phyloP scores from a whole-genome alignment of 2,797 vertebrate species.

The Danio jaintianensis region DNA sequence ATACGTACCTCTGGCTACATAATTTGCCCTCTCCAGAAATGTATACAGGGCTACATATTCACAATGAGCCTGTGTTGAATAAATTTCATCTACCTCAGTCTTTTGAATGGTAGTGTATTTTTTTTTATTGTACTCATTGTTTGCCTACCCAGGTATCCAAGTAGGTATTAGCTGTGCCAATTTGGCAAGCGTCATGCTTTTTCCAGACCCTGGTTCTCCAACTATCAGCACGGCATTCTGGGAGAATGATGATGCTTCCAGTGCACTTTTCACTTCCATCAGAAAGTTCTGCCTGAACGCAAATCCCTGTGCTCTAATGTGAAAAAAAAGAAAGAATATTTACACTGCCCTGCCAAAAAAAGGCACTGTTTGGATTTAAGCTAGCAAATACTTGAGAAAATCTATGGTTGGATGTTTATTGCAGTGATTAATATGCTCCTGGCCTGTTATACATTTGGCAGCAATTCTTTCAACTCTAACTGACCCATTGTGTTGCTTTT shows the following conservation, averaged over 20 bases:
- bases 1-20: no score
- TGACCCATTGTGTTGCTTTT: no score
- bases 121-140: not conserved
- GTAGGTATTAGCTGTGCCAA: constrained; percentile 65
- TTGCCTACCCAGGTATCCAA: constrained; percentile 72
- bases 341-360: no score
- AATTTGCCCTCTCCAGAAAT: no score
- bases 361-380: no score
- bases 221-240: constrained; percentile 66
- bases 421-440: no score
- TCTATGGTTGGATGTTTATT: no score
- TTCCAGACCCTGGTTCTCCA: constrained; percentile 74
- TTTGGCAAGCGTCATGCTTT: constrained; percentile 72
- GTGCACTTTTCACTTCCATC: constrained; percentile 60
- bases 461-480: no score
- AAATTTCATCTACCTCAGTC: not conserved
- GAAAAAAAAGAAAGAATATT: not conserved
- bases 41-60: no score
- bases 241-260: constrained; percentile 54
- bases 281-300: constrained; percentile 67
- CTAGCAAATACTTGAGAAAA: no score
- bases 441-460: no score
- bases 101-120: not conserved
- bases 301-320: constrained; percentile 63
- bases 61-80: no score